Base-by-base conservation (phyloP, 2,888 invertebrate species). In the Holacanthella duospinosa region DNA sequence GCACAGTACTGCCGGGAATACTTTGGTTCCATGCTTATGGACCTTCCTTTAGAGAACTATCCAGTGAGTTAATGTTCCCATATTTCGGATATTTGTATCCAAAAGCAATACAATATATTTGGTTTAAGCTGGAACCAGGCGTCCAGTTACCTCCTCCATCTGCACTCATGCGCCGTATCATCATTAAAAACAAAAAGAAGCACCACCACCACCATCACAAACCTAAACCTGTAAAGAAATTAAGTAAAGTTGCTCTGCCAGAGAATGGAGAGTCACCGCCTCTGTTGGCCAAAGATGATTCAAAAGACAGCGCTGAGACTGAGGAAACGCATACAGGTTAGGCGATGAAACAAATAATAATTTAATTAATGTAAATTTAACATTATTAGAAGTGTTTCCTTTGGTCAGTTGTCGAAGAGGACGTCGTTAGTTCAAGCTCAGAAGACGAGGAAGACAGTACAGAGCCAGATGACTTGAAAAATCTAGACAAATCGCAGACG, bases 111-210 rank as follows among this genome's bases (percentile, higher is more conserved):
- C n/a, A 28, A 43, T 59, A 9, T 29, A 29, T 26, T 29, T 27
- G 4, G 55, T 12, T 56, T 24, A 53, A 80, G 84, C 76, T 85
- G 71, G 82, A 83, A 73, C 79, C 82, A 48, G 92, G 90, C 77
- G 80, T 84, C 74, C 85, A 88, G 67, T 80, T 96, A 69, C 95
- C 95, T 44, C 89, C 93, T 61, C 95, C 95, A 1, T 83, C 87
- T 43, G 75, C 85, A 64, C 80, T 96, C 63, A 87, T 86, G 68
- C 83, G 91, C 71, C 95, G 94, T 80, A 95, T 96, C 73, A 89
- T 96, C 70, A 93, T 96, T 73, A 96, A 96, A 79, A 96, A 96
- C 77, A 95, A 95, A 80, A 93, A 93, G 80, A 92, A 93, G 76
- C 90, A 92, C 63, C 74, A 74, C 61, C 71, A 70, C 61, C 69